phyloP scores from a whole-genome alignment of 2,113 vertebrate genomes.

The Cyprinus carpio region DNA sequence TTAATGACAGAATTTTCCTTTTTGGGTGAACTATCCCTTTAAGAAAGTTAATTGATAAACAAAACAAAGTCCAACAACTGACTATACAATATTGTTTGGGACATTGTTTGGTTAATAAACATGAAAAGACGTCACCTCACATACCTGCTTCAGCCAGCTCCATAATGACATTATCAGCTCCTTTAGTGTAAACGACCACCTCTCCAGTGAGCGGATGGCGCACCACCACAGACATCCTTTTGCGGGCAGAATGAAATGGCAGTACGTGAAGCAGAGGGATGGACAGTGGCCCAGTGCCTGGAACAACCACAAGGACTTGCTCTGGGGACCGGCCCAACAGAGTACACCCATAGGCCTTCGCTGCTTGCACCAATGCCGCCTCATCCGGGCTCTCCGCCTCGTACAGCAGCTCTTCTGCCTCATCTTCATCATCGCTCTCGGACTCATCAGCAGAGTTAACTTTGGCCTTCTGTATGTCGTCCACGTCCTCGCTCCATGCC shows the following conservation, averaged over 20 bases:
- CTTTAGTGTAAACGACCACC: conserved; percentile 91
- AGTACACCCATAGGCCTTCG: conserved; percentile 80
- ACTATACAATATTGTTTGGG: neutral
- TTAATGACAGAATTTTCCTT: too few species aligned
- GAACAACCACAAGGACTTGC: conserved; percentile 82
- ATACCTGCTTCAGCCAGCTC: conserved; percentile 68
- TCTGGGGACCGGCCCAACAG: conserved; percentile 80
- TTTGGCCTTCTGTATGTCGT: neutral
- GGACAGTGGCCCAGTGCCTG: conserved; percentile 76
- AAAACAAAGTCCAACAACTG: too few species aligned
- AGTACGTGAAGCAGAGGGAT: conserved; percentile 88
- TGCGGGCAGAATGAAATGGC: conserved; percentile 89
- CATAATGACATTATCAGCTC: conserved; percentile 91
- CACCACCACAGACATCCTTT: conserved; percentile 93
- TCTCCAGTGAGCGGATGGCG: conserved; percentile 85
- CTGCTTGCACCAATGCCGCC: conserved; percentile 78
- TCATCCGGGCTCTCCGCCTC: conserved; percentile 83
- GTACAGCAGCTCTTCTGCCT: conserved; percentile 65
- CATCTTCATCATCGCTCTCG: conserved; percentile 20
- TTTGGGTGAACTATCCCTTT: too few species aligned
- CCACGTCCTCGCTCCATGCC: neutral
- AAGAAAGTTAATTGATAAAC: too few species aligned
- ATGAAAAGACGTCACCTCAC: neutral
- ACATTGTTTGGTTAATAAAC: neutral
- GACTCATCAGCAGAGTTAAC: neutral